Base-by-base conservation (phyloP, 1,140 invertebrate species). In the Zophobas atratus region DNA sequence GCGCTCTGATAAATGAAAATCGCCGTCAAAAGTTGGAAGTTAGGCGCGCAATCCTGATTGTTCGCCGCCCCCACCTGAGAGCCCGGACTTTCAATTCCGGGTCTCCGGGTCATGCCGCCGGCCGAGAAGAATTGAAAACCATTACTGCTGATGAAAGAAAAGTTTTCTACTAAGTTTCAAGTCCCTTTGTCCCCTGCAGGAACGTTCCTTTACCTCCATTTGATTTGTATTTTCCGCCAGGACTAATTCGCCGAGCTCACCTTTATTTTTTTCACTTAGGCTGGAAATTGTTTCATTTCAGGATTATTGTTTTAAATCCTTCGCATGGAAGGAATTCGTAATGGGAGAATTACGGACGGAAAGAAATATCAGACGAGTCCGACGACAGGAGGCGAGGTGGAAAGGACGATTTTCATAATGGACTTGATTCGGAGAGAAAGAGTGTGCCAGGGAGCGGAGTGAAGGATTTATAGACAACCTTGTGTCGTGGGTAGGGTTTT, bases 111-210 rank as follows among this genome's bases (percentile, higher is more conserved):
- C 84, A 84, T 83, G 84, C 84, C 83, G 79, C 77, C 75, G 83
- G 82, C 80, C 81, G 70, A 79, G 81, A 85, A 84, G 82, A 85
- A 85, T 84, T 85, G 84, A 85, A 86, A 86, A 85, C 84, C 85
- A 85, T 85, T 86, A 86, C 83, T 48, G 80, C 80, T 85, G 84
- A 85, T 85, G 84, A 85, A 86, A 85, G 83, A 85, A 85, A 86
- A 85, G 84, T 85, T 86, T 84, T 80, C 80, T 76, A 78, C 79
- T 77, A 82, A 84, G 84, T 84, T 84, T 81, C 78, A 34, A 84
- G 83, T 81, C 77, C 71, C 81, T 83, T 83, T 81, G 82, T 82
- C 79, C 82, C 81, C 81, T 78, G 63, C 74, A 80, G 78, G 77
- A 67, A 73, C 82, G 63, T 79, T 83, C 80, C 80, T 80, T 80